Evolutionary conservation across 2,113 vertebrate species (phyloP), one percentile per base, ranked within the genome.

Genomic region (Myotis davidii): DNA sequence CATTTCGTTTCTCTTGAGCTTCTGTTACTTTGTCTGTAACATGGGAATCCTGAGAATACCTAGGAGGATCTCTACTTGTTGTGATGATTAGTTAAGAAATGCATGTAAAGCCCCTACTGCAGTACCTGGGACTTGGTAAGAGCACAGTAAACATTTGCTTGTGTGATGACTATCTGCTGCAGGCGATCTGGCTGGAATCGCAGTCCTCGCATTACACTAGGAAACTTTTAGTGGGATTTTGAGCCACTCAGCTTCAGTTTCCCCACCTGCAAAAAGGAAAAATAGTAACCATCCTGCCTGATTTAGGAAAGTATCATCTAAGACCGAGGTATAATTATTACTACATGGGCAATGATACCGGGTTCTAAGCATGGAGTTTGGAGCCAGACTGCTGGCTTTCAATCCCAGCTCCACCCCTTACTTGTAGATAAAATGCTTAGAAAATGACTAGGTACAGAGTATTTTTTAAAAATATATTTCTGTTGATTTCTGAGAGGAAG

Each of bases 191-290:
- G 21, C 56, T 61, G 13, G 72, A 82, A 32, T 14, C 4, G 0
- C 16, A 78, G 67, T 16, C 59, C 29, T 77, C 61, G 52, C 29
- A 18, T 29, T 61, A 82, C n/a, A 65, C 64, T 18, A 72, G 86
- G 52, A 92, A 95, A 82, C 42, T 9, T 64, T 16, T 56, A 39
- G 9, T 42, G 74, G 87, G 45, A 84, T 54, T 45, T 79, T 90
- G 42, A 91, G 59, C n/a, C 85, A 59, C 21, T 65, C 42, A 50
- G 23, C 83, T 76, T 96, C 37, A 72, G 39, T 79, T 76, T 88
- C 42, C n/a, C 76, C 50, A 39, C 27, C 65, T 59, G 5, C 85
- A 92, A 89, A 97, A 79, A 3, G 25, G 52, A 91, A 81, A 95
- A 65, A 84, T 23, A 85, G 73, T 82, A 91, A 91, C 61, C 16